Evolutionary conservation across 2,888 invertebrate genomes (phyloP), one percentile per base, ranked within the genome.

Genomic region (Achlya flavicornis): DNA sequence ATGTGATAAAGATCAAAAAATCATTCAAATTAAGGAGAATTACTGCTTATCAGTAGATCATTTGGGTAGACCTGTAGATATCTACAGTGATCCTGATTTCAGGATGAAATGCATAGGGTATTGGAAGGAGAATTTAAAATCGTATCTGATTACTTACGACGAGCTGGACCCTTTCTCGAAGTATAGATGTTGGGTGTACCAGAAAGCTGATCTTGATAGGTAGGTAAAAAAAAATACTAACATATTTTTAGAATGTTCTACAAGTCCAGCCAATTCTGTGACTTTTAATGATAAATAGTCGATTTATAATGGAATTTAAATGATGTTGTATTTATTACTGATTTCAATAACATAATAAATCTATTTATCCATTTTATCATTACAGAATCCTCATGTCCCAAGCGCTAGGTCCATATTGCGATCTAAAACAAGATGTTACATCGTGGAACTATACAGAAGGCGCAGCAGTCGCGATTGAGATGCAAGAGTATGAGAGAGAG

Each of bases 151-250:
- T 64, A 99, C 99, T 0, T 98, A 97, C 86, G 99, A 99, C 86
- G 98, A 98, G 84, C 94, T 99, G 78, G 99, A 99, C 94, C 98
- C 99, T 0, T 97, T 98, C 80, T 98, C 98, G 4, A 98, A 97
- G 86, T 99, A 98, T 87, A 96, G 99, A 78, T 99, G 99, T 86
- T 99, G 99, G 99, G 98, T 99, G 57, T 99, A 99, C 89, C 99
- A 99, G 87, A 95, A 99, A 79, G 97, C 98, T 61, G 99, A 99
- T 95, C 95, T 99, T 73, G 98, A 98, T 83, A 85, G 96, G 99
- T 78, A 93, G 63, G 63, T 61, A 19, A 32, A 43, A 41, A 6
- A 41, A 12, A 6, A 0, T 35, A 12, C 38, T 8, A 41, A 12
- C 10, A 38, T 38, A 3, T 59, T 26, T 57, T 3, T 57, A 59